Conservation (phyloP, 2,797 vertebrate genomes). For the Harpagifer antarcticus region DNA sequence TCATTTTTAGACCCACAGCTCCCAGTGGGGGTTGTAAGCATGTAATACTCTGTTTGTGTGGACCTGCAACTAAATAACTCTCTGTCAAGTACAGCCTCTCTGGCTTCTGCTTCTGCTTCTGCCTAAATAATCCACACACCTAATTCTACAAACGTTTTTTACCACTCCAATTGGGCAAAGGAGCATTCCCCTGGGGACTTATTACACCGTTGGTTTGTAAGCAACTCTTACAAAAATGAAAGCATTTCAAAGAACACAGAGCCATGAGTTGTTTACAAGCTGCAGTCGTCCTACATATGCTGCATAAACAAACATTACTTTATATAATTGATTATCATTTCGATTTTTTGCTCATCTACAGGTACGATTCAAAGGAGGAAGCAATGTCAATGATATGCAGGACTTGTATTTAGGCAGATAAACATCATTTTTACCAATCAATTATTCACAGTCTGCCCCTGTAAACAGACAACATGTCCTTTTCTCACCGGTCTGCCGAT, state of each 20-base stretch:
- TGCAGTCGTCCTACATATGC: conserved; percentile 57
- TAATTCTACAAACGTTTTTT: conserved; percentile 67
- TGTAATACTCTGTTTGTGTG: conserved; percentile 84
- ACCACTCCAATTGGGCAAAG: conserved; percentile 59
- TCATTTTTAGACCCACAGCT: conserved; percentile 87
- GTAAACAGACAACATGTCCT: not conserved
- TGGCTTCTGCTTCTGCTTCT: conserved; percentile 70
- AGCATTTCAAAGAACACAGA: conserved; percentile 70
- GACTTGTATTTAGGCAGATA: not conserved
- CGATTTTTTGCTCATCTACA: conserved; percentile 23
- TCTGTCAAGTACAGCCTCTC: conserved; percentile 81
- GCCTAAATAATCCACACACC: conserved; percentile 76
- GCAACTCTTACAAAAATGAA: conserved; percentile 73
- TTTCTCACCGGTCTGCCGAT: not conserved
- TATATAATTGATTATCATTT: conserved; percentile 34
- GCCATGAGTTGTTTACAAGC: conserved; percentile 71
- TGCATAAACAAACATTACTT: conserved; percentile 56
- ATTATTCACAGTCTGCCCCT: not conserved
- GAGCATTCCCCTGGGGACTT: conserved; percentile 63
- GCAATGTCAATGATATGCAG: conserved; percentile 2
- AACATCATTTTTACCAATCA: not conserved
- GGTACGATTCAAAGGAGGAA: conserved; percentile 14
- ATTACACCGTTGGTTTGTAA: conserved; percentile 71
- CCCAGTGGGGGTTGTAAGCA: conserved; percentile 84
- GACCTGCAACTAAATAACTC: conserved; percentile 85